phyloP scores from a whole-genome alignment of 1,140 invertebrate species.

The Caenorhabditis inopinata region DNA sequence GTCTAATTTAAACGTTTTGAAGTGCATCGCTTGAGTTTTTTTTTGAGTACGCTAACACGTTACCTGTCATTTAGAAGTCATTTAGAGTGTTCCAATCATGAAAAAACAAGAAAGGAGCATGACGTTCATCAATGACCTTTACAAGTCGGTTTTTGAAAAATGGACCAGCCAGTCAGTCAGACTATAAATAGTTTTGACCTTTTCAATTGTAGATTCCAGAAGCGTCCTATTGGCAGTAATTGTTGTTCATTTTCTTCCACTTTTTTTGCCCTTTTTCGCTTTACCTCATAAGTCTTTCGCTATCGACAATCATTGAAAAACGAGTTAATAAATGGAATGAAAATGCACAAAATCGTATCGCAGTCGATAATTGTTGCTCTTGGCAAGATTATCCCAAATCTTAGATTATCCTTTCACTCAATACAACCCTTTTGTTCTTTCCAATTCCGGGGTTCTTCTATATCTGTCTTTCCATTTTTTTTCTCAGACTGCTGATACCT shows the following conservation, averaged over 20 bases:
- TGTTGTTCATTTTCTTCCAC: not conserved
- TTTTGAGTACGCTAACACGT: no score
- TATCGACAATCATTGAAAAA: not conserved
- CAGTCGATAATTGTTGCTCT: no score
- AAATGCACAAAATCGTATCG: not conserved
- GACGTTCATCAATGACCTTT: not conserved
- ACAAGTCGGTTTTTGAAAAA: no score
- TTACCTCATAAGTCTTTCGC: slow-evolving; percentile 5
- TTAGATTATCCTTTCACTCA: not conserved
- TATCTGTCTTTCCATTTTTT: no score
- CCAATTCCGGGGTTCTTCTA: not conserved
- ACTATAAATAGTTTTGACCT: slow-evolving; percentile 15
- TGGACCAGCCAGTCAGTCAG: not conserved
- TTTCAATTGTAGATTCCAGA: not conserved
- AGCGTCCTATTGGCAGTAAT: not conserved
- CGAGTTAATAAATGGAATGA: not conserved
- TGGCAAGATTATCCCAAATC: slow-evolving; percentile 6
- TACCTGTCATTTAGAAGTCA: no score
- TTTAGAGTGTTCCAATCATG: no score
- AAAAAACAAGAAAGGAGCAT: no score
- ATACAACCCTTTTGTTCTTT: not conserved
- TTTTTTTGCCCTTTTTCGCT: not conserved
- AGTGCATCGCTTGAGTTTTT: no score
- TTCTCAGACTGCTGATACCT: no score
- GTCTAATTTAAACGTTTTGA: no score